Evolutionary conservation across 2,888 invertebrate genomes (phyloP).

Genomic region (Hypsopygia costalis): DNA sequence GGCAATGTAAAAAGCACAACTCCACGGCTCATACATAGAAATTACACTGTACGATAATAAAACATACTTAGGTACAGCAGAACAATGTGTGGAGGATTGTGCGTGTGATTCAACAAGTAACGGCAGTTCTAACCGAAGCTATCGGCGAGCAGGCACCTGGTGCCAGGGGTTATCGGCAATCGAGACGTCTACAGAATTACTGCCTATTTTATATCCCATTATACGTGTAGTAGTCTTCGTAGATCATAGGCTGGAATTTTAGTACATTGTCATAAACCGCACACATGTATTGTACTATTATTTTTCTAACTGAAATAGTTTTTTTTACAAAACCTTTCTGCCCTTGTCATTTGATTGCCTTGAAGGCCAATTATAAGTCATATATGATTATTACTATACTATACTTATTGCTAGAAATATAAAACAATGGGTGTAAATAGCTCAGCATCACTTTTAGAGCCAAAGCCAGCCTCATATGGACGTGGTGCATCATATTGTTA

Average conservation of each 20-base stretch:
- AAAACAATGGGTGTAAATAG: too few relatives aligned
- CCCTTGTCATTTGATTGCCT: too few relatives aligned
- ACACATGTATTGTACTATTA: neutral
- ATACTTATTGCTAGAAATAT: too few relatives aligned
- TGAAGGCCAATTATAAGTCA: too few relatives aligned
- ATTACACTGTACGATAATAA: conserved; percentile 24
- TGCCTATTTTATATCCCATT: conserved; percentile 13
- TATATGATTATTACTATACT: too few relatives aligned
- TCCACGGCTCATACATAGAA: conserved; percentile 8
- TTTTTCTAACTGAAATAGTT: too few relatives aligned
- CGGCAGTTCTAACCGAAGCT: conserved; percentile 65
- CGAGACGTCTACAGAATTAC: conserved; percentile 43
- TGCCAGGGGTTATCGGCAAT: conserved; percentile 69
- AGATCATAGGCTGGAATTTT: conserved; percentile 11
- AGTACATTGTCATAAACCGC: neutral
- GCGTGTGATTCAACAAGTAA: conserved; percentile 66
- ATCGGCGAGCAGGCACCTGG: conserved; percentile 50
- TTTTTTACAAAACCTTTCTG: too few relatives aligned
- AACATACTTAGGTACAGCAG: conserved; percentile 22
- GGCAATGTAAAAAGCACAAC: neutral
- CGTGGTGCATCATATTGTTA: too few relatives aligned
- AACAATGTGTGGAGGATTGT: conserved; percentile 51
- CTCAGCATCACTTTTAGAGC: too few relatives aligned
- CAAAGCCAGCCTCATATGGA: too few relatives aligned
- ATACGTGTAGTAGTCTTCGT: conserved; percentile 13